Evolutionary conservation across 37 sponge, comb jelly and placozoan species (phyloP), one percentile per base, ranked within the genome.

Genomic region (Amphimedon queenslandica): DNA sequence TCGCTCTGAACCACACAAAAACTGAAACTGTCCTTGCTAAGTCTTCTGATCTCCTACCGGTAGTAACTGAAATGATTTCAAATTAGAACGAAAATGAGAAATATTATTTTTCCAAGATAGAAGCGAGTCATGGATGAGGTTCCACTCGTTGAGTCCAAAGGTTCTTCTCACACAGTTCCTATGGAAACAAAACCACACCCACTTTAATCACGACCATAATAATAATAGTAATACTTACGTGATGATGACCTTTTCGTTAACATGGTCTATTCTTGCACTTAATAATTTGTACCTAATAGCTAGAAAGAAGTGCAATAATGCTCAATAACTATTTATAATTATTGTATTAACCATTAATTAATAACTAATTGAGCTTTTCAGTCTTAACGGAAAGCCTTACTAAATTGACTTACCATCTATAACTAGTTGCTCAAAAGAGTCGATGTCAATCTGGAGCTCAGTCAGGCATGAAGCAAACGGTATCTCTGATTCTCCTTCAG

Each of bases 191-290:
- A 39, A 18, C 6, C 64, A 63, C 10, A 63, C 10, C 10, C 21
- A 25, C 10, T 63, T 47, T 13, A 47, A 47, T 47, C 13, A n/a
- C n/a, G n/a, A n/a, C n/a, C n/a, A n/a, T n/a, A n/a, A n/a, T n/a
- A 47, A 47, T 13, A 47, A 47, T 47, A 47, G 13, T 47, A 18
- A 13, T 47, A n/a, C 68, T 31, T 35, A 87, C 87, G 41, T 88
- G 20, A 88, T 51, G 1, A 83, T 42, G 41, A 88, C 29, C 40
- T 43, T 78, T 37, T 84, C 43, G 29, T 63, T 71, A 6, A 84
- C 57, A 70, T 89, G 90, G 37, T 83, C 80, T 29, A 89, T 79
- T n/a, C 75, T 71, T 13, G 84, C 90, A 71, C 63, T 73, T n/a
- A 89, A 64, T 37, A 89, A 69, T 37, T 80, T 75, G 60, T 83